phyloP scores from a whole-genome alignment of 2,888 invertebrate species.

The Craniophora ligustri region DNA sequence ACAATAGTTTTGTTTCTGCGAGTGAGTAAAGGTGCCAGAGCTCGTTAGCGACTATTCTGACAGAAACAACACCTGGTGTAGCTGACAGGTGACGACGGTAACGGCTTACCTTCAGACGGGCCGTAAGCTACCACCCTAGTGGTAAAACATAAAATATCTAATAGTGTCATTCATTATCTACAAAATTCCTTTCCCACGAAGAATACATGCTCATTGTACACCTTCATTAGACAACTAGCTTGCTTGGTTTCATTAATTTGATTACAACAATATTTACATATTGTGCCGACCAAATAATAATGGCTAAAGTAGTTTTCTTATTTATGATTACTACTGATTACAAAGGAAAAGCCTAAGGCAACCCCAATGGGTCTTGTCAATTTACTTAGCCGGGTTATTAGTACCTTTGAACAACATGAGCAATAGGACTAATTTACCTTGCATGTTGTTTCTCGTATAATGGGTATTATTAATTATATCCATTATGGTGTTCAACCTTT shows the following conservation, averaged over 20 bases:
- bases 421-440: background rate
- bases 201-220: background rate
- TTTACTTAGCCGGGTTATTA: background rate
- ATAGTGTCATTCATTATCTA: background rate
- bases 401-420: background rate
- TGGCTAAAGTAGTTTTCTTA: background rate
- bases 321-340: background rate
- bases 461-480: too few relatives aligned
- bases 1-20: too few relatives aligned
- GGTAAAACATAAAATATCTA: too few relatives aligned
- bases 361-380: background rate
- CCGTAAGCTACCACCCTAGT: too few relatives aligned
- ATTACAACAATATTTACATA: too few relatives aligned
- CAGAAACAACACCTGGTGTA: too few relatives aligned
- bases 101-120: too few relatives aligned
- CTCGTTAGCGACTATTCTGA: too few relatives aligned
- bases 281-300: background rate
- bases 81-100: too few relatives aligned
- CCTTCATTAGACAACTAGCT: background rate
- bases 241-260: background rate
- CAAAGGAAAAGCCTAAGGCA: slow-evolving; percentile 1
- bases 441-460: background rate
- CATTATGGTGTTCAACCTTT: too few relatives aligned
- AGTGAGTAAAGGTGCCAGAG: too few relatives aligned
- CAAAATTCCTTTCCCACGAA: background rate